These are phyloP conservation scores for Platichthys flesus DNA, from an alignment of 2,113 vertebrate species.

Conservation along the genomic window DNA sequence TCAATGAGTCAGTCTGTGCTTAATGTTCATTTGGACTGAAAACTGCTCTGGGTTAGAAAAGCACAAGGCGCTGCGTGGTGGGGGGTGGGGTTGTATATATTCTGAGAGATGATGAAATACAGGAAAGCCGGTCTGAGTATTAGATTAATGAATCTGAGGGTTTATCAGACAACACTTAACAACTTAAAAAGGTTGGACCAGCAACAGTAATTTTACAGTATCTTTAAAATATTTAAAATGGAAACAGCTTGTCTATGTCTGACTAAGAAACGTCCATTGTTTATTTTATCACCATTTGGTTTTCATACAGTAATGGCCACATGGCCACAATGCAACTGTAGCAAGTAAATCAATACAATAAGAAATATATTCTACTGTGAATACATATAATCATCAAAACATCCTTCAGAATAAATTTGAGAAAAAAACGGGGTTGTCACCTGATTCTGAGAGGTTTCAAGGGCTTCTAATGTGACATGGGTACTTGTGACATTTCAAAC, in stretches of 20 bases:
- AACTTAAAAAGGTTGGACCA: slow-evolving; percentile 16
- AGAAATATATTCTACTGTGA: too few species aligned
- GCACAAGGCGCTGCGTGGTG: background rate
- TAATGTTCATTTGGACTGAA: slow-evolving; percentile 14
- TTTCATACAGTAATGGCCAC: too few species aligned
- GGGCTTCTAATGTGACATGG: background rate
- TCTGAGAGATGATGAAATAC: slow-evolving; percentile 33
- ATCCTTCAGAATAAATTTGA: too few species aligned
- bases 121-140: slow-evolving; percentile 12
- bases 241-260: background rate
- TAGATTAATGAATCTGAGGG: background rate
- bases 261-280: background rate
- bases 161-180: slow-evolving; percentile 10
- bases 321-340: too few species aligned
- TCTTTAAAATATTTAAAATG: slow-evolving; percentile 13
- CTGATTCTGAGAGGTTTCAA: too few species aligned
- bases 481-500: background rate
- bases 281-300: too few species aligned
- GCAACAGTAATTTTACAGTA: slow-evolving; percentile 4
- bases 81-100: background rate
- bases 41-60: slow-evolving; percentile 18
- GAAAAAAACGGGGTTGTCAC: background rate
- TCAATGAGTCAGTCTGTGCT: slow-evolving; percentile 32
- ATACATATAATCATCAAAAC: too few species aligned
- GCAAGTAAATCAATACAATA: too few species aligned